Percentiles rank a stretch among this genome's conserved stretches.
Conservation (phyloP, 2,888 invertebrate genomes). For the Drosophila anceps region DNA sequence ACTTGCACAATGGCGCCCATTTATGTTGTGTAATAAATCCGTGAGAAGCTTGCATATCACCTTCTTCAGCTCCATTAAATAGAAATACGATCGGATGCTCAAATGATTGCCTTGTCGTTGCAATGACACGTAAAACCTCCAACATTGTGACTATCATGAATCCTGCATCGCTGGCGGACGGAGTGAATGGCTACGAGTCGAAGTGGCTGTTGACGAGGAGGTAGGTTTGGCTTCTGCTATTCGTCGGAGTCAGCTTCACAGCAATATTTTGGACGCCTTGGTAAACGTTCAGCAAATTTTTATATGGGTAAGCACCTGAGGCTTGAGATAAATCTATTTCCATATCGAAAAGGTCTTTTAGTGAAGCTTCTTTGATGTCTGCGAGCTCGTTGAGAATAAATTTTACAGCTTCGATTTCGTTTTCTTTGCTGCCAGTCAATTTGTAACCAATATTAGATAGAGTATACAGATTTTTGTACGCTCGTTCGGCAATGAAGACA, state of each 20-base stretch:
- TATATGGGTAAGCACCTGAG: conserved; percentile 72
- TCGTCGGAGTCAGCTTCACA: conserved; percentile 76
- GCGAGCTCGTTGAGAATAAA: conserved; percentile 82
- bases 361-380: conserved; percentile 64
- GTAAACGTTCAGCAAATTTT: conserved; percentile 72
- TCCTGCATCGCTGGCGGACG: conserved; percentile 88
- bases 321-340: conserved; percentile 79
- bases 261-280: conserved; percentile 82
- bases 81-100: conserved; percentile 88
- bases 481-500: conserved; percentile 41
- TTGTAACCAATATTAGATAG: conserved; percentile 35
- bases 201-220: conserved; percentile 95
- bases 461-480: conserved; percentile 30
- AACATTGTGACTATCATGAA: conserved; percentile 88
- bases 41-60: conserved; percentile 88
- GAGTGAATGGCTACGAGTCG: conserved; percentile 95
- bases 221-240: conserved; percentile 68
- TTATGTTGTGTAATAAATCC: conserved; percentile 89
- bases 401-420: conserved; percentile 88
- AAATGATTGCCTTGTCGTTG: conserved; percentile 84
- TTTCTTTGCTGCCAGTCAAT: conserved; percentile 88
- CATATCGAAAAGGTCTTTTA: conserved; percentile 70
- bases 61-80: conserved; percentile 90
- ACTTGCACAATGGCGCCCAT: conserved; percentile 90
- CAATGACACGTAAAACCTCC: conserved; percentile 86